Base-by-base conservation (phyloP, 2,113 vertebrate genomes). In the Oplegnathus fasciatus region DNA sequence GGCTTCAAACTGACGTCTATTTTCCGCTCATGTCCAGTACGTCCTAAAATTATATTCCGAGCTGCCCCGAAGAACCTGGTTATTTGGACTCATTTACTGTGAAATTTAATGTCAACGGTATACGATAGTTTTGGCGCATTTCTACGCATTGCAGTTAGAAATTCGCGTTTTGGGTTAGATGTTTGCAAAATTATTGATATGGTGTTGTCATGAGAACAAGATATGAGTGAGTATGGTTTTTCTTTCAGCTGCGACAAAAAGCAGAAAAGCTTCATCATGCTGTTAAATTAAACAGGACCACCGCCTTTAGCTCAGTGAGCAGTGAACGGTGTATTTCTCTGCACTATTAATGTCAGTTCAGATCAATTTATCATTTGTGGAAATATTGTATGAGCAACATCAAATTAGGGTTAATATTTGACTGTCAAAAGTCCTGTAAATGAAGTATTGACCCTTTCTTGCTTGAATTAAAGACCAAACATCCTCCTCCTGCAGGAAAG, bases 401-500 rank as follows among this genome's bases (percentile, higher is more conserved):
- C 1, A 44, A 32, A 55, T 57, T 2, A 42, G 20, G 1, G 26
- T 64, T 69, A 46, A 60, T 73, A 46, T 67, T 60, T 28, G 17
- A 34, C 3, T 26, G 42, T 37, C 4, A 46, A 22, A 83, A 40
- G 30, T 34, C 55, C 55, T n/a, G 69, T 48, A 37, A 40, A 77
- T 55, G 13, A 68, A 61, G 42, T 37, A 26, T 2, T 58, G 69
- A 48, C 15, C 13, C 22, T 78, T 58, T 60, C 18, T 40, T 22
- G 20, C 24, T 42, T 46, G 20, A 70, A 48, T 58, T 50, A 52
- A 71, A 77, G 54, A 18, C 9, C 52, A 81, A 85, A 80, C 73
- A 46, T 58, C 57, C 26, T 79, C 52, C 32, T 67, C 8, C 1
- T 24, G 46, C 65, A 2, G 69, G 14, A 66, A 61, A 69, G 57